phyloP scores from a whole-genome alignment of 2,888 invertebrate species.

The Pammene fasciana region DNA sequence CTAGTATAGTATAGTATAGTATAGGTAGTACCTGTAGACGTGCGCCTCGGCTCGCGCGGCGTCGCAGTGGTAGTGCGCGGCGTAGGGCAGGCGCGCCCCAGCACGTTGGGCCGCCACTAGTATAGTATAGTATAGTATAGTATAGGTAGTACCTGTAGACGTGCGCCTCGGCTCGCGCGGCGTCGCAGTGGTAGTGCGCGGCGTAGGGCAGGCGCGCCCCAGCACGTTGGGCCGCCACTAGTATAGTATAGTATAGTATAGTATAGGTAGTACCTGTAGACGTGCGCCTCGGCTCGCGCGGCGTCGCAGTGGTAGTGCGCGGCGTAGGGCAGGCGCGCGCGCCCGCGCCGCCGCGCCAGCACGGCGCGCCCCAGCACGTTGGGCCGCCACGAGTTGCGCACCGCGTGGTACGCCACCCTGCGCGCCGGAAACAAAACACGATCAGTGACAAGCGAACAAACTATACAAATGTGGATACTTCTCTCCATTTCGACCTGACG shows the following conservation, averaged over 20 bases:
- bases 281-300: conserved; percentile 59
- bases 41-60: conserved; percentile 11
- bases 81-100: conserved; percentile 3
- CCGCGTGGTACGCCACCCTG: conserved; percentile 87
- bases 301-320: conserved; percentile 67
- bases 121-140: neutral
- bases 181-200: conserved; percentile 28
- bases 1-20: no score
- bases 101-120: neutral
- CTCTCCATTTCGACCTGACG: no score
- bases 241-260: neutral
- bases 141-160: conserved; percentile 1
- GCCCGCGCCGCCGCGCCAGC: conserved; percentile 82
- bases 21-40: conserved; percentile 4
- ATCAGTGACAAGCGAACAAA: no score
- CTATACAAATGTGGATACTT: no score
- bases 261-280: conserved; percentile 58
- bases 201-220: conserved; percentile 28
- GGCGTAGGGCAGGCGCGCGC: conserved; percentile 68
- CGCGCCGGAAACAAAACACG: neutral
- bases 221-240: no score
- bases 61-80: conserved; percentile 21
- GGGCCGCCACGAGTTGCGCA: conserved; percentile 88
- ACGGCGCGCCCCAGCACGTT: conserved; percentile 89
- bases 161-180: conserved; percentile 12